phyloP scores from a whole-genome alignment of 2,113 vertebrate species.

The Deroptyus accipitrinus region DNA sequence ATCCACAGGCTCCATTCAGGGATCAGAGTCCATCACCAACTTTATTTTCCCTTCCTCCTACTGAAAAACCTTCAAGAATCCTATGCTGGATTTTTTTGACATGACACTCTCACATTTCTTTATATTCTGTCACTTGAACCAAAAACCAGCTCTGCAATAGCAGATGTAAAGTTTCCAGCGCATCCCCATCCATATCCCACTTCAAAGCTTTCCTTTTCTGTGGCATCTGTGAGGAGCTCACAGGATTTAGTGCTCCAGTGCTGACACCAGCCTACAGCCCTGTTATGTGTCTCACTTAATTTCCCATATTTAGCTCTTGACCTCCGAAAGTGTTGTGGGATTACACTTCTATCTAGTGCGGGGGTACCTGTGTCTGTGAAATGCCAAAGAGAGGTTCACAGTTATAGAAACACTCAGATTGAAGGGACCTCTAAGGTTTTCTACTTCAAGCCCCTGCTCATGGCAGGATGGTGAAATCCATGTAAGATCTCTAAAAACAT shows the following conservation, averaged over 20 bases:
- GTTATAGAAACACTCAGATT: neutral
- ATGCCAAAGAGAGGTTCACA: neutral
- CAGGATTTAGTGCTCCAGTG: neutral
- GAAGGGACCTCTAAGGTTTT: neutral
- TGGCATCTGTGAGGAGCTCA: neutral
- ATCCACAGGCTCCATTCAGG: neutral
- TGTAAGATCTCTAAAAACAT: neutral
- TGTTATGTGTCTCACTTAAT: neutral
- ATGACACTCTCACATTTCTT: accelerated
- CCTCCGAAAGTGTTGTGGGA: neutral
- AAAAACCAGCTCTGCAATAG: neutral
- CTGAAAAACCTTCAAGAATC: neutral
- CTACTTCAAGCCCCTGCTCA: neutral
- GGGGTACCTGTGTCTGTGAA: neutral
- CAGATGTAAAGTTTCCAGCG: neutral
- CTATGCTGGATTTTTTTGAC: neutral
- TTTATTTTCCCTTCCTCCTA: neutral
- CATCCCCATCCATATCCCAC: neutral
- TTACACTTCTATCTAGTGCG: neutral
- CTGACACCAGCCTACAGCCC: neutral
- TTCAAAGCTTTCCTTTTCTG: neutral
- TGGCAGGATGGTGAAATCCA: neutral
- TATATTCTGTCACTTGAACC: neutral
- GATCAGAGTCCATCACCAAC: neutral
- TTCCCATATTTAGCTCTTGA: neutral